phyloP scores from a whole-genome alignment of 2,797 vertebrate genomes.

The Tokudaia muenninki region DNA sequence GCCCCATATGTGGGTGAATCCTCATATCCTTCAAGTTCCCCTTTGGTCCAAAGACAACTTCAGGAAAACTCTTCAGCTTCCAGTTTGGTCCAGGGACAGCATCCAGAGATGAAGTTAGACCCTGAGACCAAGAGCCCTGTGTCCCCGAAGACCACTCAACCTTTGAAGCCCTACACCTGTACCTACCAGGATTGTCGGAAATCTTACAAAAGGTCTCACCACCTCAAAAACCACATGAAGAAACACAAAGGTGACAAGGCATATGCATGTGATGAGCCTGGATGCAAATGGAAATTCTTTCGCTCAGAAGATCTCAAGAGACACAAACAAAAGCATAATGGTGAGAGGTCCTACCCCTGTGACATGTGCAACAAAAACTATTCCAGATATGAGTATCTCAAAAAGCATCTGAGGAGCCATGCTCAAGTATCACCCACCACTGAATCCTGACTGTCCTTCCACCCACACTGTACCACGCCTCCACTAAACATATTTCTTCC shows the following conservation, averaged over 20 bases:
- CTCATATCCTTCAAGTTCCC: not conserved
- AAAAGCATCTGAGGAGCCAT: not conserved
- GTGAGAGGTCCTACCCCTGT: not conserved
- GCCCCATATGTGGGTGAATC: not conserved
- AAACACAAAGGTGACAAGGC: not conserved
- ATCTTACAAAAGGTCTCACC: not conserved
- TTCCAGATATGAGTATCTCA: not conserved
- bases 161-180: not conserved
- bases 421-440: not conserved
- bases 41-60: not conserved
- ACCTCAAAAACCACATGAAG: not conserved
- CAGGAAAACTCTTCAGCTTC: not conserved
- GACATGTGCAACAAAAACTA: not conserved
- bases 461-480: not conserved
- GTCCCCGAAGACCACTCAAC: not conserved
- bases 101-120: not conserved
- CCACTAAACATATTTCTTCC: too few species aligned
- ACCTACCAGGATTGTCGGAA: not conserved
- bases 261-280: not conserved
- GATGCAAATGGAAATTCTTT: not conserved
- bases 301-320: not conserved
- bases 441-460: not conserved
- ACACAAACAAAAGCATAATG: not conserved
- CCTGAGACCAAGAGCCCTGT: not conserved
- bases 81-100: not conserved